A percentile compares a stretch with the other conserved stretches of the same genome.
phyloP scores from a whole-genome alignment of 2,888 invertebrate genomes.

The Dilophus febrilis region DNA sequence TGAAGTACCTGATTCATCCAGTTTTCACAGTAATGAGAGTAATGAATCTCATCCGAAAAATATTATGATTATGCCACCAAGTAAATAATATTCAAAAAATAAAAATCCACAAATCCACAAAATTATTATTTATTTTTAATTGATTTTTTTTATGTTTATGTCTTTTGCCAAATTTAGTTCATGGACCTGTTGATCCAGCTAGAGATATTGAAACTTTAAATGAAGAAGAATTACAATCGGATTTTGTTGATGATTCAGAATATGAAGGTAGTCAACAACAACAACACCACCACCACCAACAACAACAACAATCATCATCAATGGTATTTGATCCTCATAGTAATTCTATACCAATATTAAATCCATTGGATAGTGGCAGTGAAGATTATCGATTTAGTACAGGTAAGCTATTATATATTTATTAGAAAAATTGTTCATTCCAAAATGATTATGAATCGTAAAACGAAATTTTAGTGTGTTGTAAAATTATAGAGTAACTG shows the following conservation, averaged over 20 bases:
- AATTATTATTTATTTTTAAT: conserved; percentile 7
- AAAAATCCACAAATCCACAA: conserved; percentile 14
- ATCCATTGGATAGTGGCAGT: conserved; percentile 45
- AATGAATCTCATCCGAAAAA: conserved; percentile 42
- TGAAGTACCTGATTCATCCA: conserved; percentile 80
- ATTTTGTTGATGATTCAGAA: conserved; percentile 51
- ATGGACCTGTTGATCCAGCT: conserved; percentile 39
- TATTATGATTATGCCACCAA: conserved; percentile 17
- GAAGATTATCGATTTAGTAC: conserved; percentile 42
- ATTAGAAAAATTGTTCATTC: background rate
- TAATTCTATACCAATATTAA: conserved; percentile 36
- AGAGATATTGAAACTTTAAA: conserved; percentile 49
- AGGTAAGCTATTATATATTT: conserved; percentile 25
- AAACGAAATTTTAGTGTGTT: too few species aligned
- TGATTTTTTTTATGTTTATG: conserved; percentile 1
- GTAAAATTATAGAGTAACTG: too few species aligned
- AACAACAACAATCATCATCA: too few species aligned
- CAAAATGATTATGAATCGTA: conserved; percentile 2
- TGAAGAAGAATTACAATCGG: conserved; percentile 44
- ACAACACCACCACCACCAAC: too few species aligned
- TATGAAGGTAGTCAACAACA: conserved; percentile 38
- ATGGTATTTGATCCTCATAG: conserved; percentile 36
- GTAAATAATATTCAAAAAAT: conserved; percentile 19
- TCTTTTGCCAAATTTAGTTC: conserved; percentile 23
- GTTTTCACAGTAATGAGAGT: conserved; percentile 67